Evolutionary conservation across 2,797 vertebrate genomes (phyloP), one percentile per base, ranked within the genome.

Genomic region (Bradypodion ventrale): DNA sequence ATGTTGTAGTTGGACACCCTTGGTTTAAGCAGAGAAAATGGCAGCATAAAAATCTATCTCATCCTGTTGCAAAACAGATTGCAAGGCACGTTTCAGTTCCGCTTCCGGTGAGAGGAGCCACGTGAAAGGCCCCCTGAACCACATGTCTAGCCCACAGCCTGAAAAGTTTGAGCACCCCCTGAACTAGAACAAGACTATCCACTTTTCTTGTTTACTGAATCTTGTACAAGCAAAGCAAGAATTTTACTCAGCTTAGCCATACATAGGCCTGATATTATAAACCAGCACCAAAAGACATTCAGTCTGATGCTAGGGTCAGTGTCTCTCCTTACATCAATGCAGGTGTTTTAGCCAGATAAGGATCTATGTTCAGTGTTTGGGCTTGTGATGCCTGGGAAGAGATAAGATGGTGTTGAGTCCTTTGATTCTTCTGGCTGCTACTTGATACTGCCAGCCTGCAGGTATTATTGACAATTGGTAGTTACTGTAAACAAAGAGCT

Each of bases 391-490:
- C 56, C 66, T 59, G 25, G n/a, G 15, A 80, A 35, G 49, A 72
- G 73, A 84, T 80, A 87, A 80, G n/a, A 72, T 49, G 16, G 23
- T 75, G 9, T 13, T 75, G 60, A 49, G 46, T 78, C n/a, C 75
- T 78, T 80, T 74, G 52, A n/a, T 72, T 3, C 40, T 66, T 66
- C 29, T 32, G 42, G 32, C 66, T 77, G 29, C 25, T 66, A 40
- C 32, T 73, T 72, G 63, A 77, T 46, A 46, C 65, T 59, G 63
- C 72, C 59, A 60, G 65, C 25, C 23, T 66, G 44, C 35, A 82
- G 73, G 65, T 82, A 74, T n/a, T 82, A 56, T 70, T 76, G 78
- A 62, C 78, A 81, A 70, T 44, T 76, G 73, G 40, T 70, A 40
- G 37, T 8, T 40, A 70, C 52, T 73, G 42, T 82, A 85, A 82